A percentile compares a stretch with the other conserved stretches of the same genome.
These are phyloP conservation scores for Kryptolebias marmoratus DNA, from an alignment of 2,113 vertebrate genomes.

Conservation along the genomic window DNA sequence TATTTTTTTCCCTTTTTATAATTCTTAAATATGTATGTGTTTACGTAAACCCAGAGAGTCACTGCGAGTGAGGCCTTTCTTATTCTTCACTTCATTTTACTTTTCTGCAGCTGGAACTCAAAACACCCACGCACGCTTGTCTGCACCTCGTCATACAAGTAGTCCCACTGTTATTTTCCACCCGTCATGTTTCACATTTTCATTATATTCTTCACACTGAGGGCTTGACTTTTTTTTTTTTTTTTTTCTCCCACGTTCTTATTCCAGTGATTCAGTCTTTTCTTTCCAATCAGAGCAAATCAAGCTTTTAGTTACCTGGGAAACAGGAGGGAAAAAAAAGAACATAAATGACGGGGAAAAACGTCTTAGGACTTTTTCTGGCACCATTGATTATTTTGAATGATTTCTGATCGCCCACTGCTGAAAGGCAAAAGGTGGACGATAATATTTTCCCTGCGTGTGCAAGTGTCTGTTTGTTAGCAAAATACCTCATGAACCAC, in stretches of 20 bases:
- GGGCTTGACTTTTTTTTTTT: background rate
- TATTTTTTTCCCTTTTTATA: background rate
- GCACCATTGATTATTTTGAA: background rate
- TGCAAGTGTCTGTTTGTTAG: too few species aligned
- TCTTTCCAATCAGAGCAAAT: slow-evolving; percentile 49
- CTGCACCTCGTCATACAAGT: background rate
- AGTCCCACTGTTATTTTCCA: slow-evolving; percentile 5
- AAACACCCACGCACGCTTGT: background rate
- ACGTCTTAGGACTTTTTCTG: slow-evolving; percentile 24
- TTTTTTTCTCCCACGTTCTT: slow-evolving; percentile 1
- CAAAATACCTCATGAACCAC: too few species aligned
- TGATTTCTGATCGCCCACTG: slow-evolving; percentile 29
- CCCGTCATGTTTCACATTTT: slow-evolving; percentile 5
- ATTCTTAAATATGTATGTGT: slow-evolving; percentile 23
- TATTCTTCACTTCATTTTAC: slow-evolving; percentile 11
- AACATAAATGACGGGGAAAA: slow-evolving; percentile 34
- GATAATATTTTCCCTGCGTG: too few species aligned
- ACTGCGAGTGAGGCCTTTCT: background rate
- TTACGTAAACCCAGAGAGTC: slow-evolving; percentile 8
- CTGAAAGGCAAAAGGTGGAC: too few species aligned
- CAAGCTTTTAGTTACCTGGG: slow-evolving; percentile 21
- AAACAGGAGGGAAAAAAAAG: slow-evolving; percentile 51
- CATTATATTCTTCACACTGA: slow-evolving; percentile 16
- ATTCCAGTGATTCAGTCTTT: slow-evolving; percentile 10
- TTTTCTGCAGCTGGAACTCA: background rate